Evolutionary conservation across 2,113 vertebrate genomes (phyloP).

Genomic region (Spea bombifrons): DNA sequence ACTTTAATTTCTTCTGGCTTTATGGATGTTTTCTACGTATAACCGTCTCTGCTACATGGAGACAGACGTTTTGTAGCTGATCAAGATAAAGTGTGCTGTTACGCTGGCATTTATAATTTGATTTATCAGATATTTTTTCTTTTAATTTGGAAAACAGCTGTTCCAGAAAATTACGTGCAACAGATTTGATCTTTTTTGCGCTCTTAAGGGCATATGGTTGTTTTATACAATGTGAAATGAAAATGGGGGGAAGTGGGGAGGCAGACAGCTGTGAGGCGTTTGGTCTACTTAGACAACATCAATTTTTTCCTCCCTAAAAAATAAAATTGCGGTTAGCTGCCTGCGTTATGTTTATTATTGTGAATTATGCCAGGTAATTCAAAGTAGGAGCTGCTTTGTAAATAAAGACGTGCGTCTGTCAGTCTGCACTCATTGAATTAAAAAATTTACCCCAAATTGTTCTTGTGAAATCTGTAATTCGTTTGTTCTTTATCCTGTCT

Average conservation of each 20-base stretch:
- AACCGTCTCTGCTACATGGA: slow-evolving; percentile 31
- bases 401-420: neutral
- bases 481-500: too few species aligned
- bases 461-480: neutral
- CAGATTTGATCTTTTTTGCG: slow-evolving; percentile 43
- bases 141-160: slow-evolving; percentile 46
- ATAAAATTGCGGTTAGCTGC: neutral
- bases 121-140: slow-evolving; percentile 47
- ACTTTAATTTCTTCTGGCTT: slow-evolving; percentile 1
- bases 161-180: slow-evolving; percentile 42
- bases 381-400: neutral
- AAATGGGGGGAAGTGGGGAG: slow-evolving; percentile 1
- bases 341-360: neutral
- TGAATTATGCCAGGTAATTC: slow-evolving; percentile 1
- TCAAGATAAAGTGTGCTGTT: slow-evolving; percentile 37
- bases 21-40: slow-evolving; percentile 21
- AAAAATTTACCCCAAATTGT: neutral
- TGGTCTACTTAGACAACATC: slow-evolving; percentile 21
- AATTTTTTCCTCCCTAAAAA: neutral
- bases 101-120: slow-evolving; percentile 34
- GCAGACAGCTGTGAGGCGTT: slow-evolving; percentile 18
- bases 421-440: neutral
- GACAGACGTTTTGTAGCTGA: slow-evolving; percentile 27
- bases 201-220: slow-evolving; percentile 44
- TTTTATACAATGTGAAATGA: slow-evolving; percentile 33